phyloP scores from a whole-genome alignment of 1,140 invertebrate species.

The Andrena cerasifolii region DNA sequence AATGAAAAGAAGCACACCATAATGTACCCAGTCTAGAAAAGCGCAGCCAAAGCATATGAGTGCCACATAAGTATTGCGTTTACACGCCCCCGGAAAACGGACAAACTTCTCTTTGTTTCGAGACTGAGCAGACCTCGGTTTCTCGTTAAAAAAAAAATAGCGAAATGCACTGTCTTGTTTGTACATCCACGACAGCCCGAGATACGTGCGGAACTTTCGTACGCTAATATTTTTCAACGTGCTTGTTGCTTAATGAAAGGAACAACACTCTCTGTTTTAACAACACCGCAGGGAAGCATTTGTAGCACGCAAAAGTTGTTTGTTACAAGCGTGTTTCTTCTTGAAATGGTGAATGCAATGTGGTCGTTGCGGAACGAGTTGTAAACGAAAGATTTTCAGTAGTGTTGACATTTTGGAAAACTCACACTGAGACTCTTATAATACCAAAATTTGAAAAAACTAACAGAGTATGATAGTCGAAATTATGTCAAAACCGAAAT shows the following conservation, averaged over 20 bases:
- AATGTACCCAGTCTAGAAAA: constrained; percentile 43
- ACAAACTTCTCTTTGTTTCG: constrained; percentile 56
- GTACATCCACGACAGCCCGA: constrained; percentile 3
- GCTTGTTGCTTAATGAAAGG: constrained; percentile 30
- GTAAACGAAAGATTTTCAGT: too few species aligned
- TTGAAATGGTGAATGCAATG: neutral
- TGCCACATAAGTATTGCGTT: constrained; percentile 51
- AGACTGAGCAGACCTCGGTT: constrained; percentile 28
- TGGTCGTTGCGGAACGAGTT: too few species aligned
- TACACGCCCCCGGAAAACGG: constrained; percentile 42
- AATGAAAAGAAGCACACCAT: constrained; percentile 60
- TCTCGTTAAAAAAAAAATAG: constrained; percentile 39
- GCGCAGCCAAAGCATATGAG: constrained; percentile 37
- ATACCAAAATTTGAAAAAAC: too few species aligned
- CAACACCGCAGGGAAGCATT: neutral
- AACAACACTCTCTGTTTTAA: constrained; percentile 23
- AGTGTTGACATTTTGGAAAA: too few species aligned
- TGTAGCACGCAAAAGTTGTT: neutral
- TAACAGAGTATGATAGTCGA: too few species aligned
- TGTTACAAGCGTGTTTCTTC: neutral
- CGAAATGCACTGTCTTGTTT: constrained; percentile 23
- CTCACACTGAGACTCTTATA: neutral
- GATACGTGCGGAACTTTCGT: constrained; percentile 11
- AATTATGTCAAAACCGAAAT: too few species aligned
- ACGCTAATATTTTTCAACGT: constrained; percentile 18